Evolutionary conservation across 2,113 vertebrate species (phyloP), one percentile per base, ranked within the genome.

Genomic region (Ellobius talpinus): DNA sequence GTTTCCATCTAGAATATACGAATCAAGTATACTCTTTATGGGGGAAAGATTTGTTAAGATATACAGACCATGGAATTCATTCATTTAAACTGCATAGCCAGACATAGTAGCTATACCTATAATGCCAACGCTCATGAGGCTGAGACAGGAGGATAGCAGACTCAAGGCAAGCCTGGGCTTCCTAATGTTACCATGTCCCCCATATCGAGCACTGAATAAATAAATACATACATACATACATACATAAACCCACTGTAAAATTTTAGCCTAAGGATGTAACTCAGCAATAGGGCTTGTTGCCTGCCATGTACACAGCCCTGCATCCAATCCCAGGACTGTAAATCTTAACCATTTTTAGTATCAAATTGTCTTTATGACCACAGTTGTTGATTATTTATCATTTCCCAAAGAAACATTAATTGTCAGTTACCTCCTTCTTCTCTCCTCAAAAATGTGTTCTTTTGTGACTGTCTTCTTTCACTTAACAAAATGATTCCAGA

Each of bases 1-100:
- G 66, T 91, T 93, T 82, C 23, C 50, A 39, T 73, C 8, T 95
- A 61, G 86, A 95, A 77, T 77, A 82, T 29, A 33, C 39, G 50
- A 91, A 63, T 21, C 92, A 95, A 82, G 36, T 58, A 76, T 5
- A 47, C 74, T 63, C 55, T 42, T 45, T 19, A 8, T 58, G 11
- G 24, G n/a, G n/a, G 26, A 55, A 42, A 36, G 36, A 39, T 47
- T 70, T 66, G 45, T 82, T 96, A 72, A 74, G 21, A 63, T 89
- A 66, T 33, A 55, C 4, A 36, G 5, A 61, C 36, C 42, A n/a
- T 58, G 42, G 36, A 42, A 36, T 66, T 93, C 33, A 93, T 45
- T 74, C 17, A 90, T 55, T 92, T 85, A 65, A 96, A 65, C 5
- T 65, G 5, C 77, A 70, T 12, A 90, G 47, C 47, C 50, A 55